phyloP scores from a whole-genome alignment of 2,797 vertebrate genomes.

The Saxicola maurus region DNA sequence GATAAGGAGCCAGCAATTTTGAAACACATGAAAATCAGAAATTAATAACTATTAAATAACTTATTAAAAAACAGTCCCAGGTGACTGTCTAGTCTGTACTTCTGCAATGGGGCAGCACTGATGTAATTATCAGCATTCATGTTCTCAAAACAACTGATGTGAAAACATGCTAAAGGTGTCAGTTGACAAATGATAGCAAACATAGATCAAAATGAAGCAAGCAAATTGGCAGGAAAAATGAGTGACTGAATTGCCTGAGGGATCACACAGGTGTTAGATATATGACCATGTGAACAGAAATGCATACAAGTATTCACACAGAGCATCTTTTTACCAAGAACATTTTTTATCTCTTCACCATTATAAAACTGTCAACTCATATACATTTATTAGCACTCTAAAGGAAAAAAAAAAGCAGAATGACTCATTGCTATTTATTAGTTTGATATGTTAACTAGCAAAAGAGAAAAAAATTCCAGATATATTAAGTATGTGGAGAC shows the following conservation, averaged over 20 bases:
- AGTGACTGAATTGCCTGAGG: conserved; percentile 49
- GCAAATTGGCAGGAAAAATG: conserved; percentile 55
- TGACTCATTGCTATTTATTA: conserved; percentile 41
- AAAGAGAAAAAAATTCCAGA: background rate
- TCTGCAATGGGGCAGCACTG: conserved; percentile 22
- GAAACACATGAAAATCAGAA: background rate
- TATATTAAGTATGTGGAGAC: background rate
- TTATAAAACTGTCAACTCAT: conserved; percentile 40
- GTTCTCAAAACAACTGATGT: conserved; percentile 47
- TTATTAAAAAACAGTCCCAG: background rate
- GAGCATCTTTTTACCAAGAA: conserved; percentile 14
- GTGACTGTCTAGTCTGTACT: background rate
- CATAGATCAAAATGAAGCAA: conserved; percentile 63
- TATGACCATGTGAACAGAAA: conserved; percentile 46
- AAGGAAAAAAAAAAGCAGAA: background rate
- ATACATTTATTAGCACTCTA: background rate
- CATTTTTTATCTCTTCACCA: conserved; percentile 27
- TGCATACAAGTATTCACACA: background rate
- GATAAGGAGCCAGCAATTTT: background rate
- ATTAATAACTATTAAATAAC: conserved; percentile 8
- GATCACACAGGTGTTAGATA: conserved; percentile 62
- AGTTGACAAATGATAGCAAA: conserved; percentile 62
- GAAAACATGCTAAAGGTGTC: conserved; percentile 57
- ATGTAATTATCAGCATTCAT: conserved; percentile 22
- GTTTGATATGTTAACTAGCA: conserved; percentile 34